Evolutionary conservation across 2,888 invertebrate genomes (phyloP), one percentile per base, ranked within the genome.

Genomic region (Philereme transversata): DNA sequence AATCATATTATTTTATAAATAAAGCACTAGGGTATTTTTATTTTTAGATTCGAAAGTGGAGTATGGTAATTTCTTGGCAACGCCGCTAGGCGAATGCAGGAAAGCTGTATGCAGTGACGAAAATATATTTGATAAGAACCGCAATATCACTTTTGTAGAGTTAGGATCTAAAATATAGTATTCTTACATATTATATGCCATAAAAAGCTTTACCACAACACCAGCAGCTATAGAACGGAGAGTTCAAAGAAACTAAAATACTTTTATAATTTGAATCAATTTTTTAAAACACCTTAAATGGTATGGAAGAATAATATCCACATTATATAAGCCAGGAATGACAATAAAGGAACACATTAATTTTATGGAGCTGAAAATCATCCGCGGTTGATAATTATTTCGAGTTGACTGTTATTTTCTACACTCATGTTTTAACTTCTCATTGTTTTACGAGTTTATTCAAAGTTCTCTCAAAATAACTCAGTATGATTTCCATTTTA

Each of bases 31-130:
- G 3, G 22, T 22, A 22, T 22, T 22, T 22, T 22, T 22, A 22
- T 22, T 22, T 22, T 22, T 22, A 22, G 22, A 1, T 22, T 22
- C 22, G 22, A 62, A 58, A 44, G 49, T 57, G 41, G 57, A 54
- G 44, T 51, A 62, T 62, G 57, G 44, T 62, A 58, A 62, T 62
- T 46, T 62, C 51, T 62, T 62, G 58, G 62, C 54, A 58, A 38
- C 43, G 43, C 11, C 7, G 22, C 22, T 22, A 22, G 36, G 33
- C 6, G n/a, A 50, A 50, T 22, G 50, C 11, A 40, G 11, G 7
- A 4, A 8, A 22, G n/a, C 22, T 49, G 5, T 49, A 7, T 7
- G 38, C 49, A 7, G 10, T 38, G 49, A 49, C 36, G 40, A 11
- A 40, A 50, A 36, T 36, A 8, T 22, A 22, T 50, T 40, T 34